These are phyloP conservation scores for Bruchidius siliquastri DNA, from an alignment of 2,888 invertebrate species.

Conservation along the genomic window DNA sequence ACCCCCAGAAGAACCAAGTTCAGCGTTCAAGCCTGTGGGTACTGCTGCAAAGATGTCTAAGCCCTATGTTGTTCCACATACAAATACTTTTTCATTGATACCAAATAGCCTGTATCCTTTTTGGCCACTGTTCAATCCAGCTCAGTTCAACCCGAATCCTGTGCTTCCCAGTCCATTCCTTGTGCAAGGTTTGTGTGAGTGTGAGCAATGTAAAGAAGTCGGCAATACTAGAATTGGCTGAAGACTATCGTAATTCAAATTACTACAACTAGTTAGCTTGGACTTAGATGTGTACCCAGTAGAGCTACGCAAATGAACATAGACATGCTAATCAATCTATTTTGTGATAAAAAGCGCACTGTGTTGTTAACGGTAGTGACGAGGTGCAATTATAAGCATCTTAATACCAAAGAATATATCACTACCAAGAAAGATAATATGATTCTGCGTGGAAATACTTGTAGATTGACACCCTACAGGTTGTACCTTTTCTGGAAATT, in stretches of 20 bases:
- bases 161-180: constrained; percentile 46
- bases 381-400: too few species aligned
- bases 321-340: too few species aligned
- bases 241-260: neutral
- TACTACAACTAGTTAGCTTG: too few species aligned
- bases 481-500: too few species aligned
- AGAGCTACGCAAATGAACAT: too few species aligned
- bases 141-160: constrained; percentile 43
- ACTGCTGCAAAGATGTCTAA: constrained; percentile 24
- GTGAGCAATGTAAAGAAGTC: constrained; percentile 43
- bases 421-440: too few species aligned
- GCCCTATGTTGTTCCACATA: constrained; percentile 29
- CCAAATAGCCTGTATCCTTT: constrained; percentile 46
- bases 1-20: constrained; percentile 20
- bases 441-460: too few species aligned
- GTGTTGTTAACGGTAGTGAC: too few species aligned
- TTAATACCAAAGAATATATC: too few species aligned
- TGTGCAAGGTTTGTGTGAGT: constrained; percentile 47
- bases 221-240: constrained; percentile 1
- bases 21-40: constrained; percentile 44
- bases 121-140: constrained; percentile 36
- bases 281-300: too few species aligned
- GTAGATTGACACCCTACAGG: too few species aligned
- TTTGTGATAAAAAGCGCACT: too few species aligned
- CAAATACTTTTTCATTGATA: constrained; percentile 38